phyloP scores from a whole-genome alignment of 2,797 vertebrate species.

The Morelia viridis region DNA sequence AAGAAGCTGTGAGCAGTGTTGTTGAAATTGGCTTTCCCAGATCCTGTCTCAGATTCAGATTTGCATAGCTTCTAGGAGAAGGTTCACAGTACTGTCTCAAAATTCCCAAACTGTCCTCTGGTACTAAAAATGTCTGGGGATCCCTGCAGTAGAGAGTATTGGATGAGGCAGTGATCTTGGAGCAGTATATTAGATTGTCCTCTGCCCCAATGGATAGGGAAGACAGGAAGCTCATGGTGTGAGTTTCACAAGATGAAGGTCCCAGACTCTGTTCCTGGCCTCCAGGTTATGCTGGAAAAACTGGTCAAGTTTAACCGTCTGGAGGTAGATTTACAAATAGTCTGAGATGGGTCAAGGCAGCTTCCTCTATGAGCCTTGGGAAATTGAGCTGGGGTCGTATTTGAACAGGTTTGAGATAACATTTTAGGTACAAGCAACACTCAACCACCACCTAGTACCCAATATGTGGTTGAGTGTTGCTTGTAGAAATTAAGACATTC shows the following conservation, averaged over 20 bases:
- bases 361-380: not conserved
- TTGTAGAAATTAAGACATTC: not conserved
- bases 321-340: not conserved
- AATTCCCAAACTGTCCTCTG: no score
- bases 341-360: not conserved
- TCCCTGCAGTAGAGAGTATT: not conserved
- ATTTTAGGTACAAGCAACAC: not conserved
- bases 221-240: not conserved
- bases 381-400: not conserved
- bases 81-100: no score
- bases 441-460: not conserved
- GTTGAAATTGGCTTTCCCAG: no score
- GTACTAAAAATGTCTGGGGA: no score
- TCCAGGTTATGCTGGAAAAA: not conserved
- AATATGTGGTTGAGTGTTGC: not conserved
- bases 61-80: no score
- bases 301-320: not conserved
- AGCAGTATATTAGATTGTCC: not conserved
- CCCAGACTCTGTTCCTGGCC: not conserved
- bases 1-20: no score
- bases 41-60: no score
- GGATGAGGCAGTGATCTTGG: not conserved
- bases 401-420: not conserved
- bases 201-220: not conserved
- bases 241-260: not conserved